Evolutionary conservation across 2,888 invertebrate species (phyloP).

Genomic region (Acanthococcus lagerstroemiae): DNA sequence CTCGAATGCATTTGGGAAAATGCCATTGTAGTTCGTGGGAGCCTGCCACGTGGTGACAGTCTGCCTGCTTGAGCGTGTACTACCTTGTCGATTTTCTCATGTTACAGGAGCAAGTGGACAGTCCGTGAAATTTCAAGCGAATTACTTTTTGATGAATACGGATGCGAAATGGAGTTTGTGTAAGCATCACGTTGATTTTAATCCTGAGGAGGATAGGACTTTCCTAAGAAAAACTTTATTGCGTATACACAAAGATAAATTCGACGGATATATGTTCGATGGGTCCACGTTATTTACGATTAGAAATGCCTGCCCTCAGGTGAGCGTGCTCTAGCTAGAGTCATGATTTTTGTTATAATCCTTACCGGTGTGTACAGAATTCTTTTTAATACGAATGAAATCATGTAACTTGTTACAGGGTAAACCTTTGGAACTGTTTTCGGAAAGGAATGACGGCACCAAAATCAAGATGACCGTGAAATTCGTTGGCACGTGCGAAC

Average conservation of each 20-base stretch:
- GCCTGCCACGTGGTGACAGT: too few relatives aligned
- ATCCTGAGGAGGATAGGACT: slow-evolving; percentile 53
- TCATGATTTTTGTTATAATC: not conserved
- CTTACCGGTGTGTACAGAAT: not conserved
- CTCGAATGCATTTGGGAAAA: too few relatives aligned
- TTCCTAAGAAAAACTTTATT: slow-evolving; percentile 51
- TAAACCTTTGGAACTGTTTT: slow-evolving; percentile 49
- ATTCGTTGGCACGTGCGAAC: slow-evolving; percentile 52
- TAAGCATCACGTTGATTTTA: slow-evolving; percentile 65
- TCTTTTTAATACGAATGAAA: slow-evolving; percentile 44
- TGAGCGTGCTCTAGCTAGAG: slow-evolving; percentile 44
- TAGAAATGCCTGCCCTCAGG: slow-evolving; percentile 40
- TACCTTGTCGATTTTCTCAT: too few relatives aligned
- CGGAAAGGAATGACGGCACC: slow-evolving; percentile 47
- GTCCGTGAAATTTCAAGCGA: not conserved
- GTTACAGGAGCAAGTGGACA: not conserved
- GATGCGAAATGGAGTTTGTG: slow-evolving; percentile 55
- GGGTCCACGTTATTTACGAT: slow-evolving; percentile 60
- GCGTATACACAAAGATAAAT: slow-evolving; percentile 45
- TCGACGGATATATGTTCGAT: slow-evolving; percentile 65
- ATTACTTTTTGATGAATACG: not conserved
- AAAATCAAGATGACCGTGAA: slow-evolving; percentile 41
- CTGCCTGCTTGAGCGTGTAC: too few relatives aligned
- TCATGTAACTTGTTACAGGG: slow-evolving; percentile 47
- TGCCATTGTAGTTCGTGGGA: too few relatives aligned